Evolutionary conservation across 2,113 vertebrate genomes (phyloP).

Genomic region (Panurus biarmicus): DNA sequence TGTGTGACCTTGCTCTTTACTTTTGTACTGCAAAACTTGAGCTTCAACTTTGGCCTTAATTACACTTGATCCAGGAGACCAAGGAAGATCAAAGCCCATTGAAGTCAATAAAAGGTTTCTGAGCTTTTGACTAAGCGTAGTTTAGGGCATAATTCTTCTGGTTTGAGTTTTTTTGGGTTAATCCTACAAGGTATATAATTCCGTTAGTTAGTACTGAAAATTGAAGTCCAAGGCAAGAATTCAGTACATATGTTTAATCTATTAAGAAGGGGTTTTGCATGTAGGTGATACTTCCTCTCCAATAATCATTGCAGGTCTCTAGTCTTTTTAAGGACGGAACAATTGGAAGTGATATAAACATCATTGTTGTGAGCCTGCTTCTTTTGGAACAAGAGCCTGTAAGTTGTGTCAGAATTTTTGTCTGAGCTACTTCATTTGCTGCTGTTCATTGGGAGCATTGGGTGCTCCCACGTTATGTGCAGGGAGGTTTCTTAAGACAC

Average conservation of each 20-base stretch:
- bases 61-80: background rate
- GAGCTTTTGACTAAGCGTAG: background rate
- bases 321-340: constrained; percentile 98
- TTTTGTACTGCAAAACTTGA: background rate
- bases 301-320: constrained; percentile 80
- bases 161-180: background rate
- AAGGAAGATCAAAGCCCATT: background rate
- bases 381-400: constrained; percentile 95
- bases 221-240: background rate
- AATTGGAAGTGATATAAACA: constrained; percentile 94
- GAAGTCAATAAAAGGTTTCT: background rate
- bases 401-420: constrained; percentile 54
- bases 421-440: background rate
- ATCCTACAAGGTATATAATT: background rate
- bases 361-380: constrained; percentile 91
- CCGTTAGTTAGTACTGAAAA: background rate
- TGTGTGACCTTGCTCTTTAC: background rate
- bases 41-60: background rate
- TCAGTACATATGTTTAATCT: background rate
- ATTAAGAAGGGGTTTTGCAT: background rate
- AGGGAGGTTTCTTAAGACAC: background rate
- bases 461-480: rapidly evolving
- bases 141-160: background rate
- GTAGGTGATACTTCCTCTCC: background rate
- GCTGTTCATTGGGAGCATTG: background rate